Evolutionary conservation across 1,140 invertebrate genomes (phyloP).

Genomic region (Ips typographus): DNA sequence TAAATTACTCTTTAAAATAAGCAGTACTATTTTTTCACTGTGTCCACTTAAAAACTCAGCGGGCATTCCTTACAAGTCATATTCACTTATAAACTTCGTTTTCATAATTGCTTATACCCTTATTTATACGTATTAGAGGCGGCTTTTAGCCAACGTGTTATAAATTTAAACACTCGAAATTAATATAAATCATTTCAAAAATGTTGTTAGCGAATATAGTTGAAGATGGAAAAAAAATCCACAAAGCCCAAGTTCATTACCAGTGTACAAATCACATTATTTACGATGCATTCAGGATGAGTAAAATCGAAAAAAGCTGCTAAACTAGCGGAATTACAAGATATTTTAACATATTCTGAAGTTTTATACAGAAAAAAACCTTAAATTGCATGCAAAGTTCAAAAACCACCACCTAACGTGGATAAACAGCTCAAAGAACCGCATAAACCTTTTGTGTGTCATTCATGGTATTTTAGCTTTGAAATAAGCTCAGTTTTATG

Average conservation of each 20-base stretch:
- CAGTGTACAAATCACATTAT: slow-evolving; percentile 19
- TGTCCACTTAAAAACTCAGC: slow-evolving; percentile 14
- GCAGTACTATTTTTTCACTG: background rate
- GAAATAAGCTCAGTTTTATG: too few relatives aligned
- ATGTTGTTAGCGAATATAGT: slow-evolving; percentile 12
- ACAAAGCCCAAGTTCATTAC: background rate
- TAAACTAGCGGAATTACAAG: background rate
- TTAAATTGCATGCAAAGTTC: too few relatives aligned
- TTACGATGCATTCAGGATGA: slow-evolving; percentile 12
- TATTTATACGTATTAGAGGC: slow-evolving; percentile 21
- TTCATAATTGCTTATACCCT: slow-evolving; percentile 23
- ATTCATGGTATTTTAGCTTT: too few relatives aligned
- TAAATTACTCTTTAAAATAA: slow-evolving; percentile 3
- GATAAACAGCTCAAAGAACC: too few relatives aligned
- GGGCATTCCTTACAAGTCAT: slow-evolving; percentile 1
- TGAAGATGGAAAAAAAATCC: slow-evolving; percentile 6
- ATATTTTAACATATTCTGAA: background rate
- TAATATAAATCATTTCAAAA: slow-evolving; percentile 19
- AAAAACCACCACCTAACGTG: too few relatives aligned
- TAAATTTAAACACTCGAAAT: slow-evolving; percentile 22
- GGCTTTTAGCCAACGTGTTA: slow-evolving; percentile 17
- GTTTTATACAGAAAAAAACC: too few relatives aligned
- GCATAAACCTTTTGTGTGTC: too few relatives aligned
- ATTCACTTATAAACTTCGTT: slow-evolving; percentile 19
- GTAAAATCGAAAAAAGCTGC: background rate